Evolutionary conservation across 2,113 vertebrate species (phyloP).

Genomic region (Pantherophis guttatus): DNA sequence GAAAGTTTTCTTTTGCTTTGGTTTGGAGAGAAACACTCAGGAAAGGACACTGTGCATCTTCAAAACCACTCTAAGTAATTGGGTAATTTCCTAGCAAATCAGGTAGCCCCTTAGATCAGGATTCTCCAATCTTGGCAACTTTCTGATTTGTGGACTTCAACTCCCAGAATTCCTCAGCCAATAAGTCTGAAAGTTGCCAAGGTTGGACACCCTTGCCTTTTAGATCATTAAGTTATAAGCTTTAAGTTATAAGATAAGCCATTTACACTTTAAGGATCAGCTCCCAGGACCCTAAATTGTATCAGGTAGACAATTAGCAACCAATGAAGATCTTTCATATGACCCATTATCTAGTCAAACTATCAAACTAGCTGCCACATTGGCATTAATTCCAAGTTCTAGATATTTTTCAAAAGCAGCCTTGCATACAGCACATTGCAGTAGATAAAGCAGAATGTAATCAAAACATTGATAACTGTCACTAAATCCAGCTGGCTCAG

Average conservation of each 20-base stretch:
- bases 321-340: neutral
- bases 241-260: neutral
- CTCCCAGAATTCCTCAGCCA: too few relatives aligned
- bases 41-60: neutral
- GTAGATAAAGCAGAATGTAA: neutral
- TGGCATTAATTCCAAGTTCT: neutral
- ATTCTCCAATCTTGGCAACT: too few relatives aligned
- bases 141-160: too few relatives aligned
- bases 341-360: neutral
- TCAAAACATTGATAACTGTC: neutral
- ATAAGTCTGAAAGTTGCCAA: too few relatives aligned
- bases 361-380: neutral
- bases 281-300: neutral
- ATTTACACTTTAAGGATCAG: neutral
- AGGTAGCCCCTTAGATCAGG: neutral
- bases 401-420: neutral
- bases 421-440: neutral
- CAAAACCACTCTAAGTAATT: neutral
- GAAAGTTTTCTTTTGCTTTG: neutral
- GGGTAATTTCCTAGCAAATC: neutral
- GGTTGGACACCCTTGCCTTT: neutral
- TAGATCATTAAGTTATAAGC: neutral
- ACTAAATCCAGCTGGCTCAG: neutral
- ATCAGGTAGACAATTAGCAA: neutral
- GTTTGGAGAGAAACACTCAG: neutral